These are phyloP conservation scores for Fragum fragum DNA, from an alignment of 2,888 invertebrate genomes.

Conservation along the genomic window DNA sequence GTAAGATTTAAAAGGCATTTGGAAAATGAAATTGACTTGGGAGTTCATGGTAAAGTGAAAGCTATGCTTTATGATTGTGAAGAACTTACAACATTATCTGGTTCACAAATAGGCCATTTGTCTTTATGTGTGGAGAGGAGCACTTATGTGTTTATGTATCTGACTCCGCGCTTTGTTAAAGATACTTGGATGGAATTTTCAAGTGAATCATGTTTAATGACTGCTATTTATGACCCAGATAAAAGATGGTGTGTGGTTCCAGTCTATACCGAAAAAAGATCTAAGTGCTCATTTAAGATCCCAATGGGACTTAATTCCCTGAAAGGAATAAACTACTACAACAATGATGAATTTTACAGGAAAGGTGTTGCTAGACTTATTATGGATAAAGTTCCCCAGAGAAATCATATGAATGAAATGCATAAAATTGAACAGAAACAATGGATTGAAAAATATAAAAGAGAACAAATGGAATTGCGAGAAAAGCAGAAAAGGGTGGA, in stretches of 20 bases:
- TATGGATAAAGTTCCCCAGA: constrained; percentile 67
- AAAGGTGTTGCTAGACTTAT: constrained; percentile 72
- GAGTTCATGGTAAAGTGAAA: constrained; percentile 40
- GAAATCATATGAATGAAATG: constrained; percentile 44
- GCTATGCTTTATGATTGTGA: constrained; percentile 71
- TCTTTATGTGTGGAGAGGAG: constrained; percentile 70
- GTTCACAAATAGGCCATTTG: constrained; percentile 59
- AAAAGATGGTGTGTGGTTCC: constrained; percentile 82
- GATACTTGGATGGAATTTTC: constrained; percentile 77
- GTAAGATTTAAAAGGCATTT: constrained; percentile 68
- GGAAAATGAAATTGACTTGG: constrained; percentile 62
- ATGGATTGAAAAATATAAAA: constrained; percentile 53
- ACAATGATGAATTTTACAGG: constrained; percentile 74
- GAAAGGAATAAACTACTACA: constrained; percentile 78
- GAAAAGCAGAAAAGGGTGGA: constrained; percentile 35
- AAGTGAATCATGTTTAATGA: constrained; percentile 78
- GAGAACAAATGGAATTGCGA: constrained; percentile 30
- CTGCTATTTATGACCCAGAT: constrained; percentile 73
- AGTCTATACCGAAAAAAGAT: constrained; percentile 72
- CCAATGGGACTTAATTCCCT: constrained; percentile 78
- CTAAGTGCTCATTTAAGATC: constrained; percentile 56
- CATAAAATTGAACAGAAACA: constrained; percentile 51
- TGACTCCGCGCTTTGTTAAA: constrained; percentile 73
- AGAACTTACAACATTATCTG: constrained; percentile 55
- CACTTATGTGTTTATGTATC: constrained; percentile 79